Evolutionary conservation across 2,888 invertebrate genomes (phyloP), one percentile per base, ranked within the genome.

Genomic region (Sphinx pinastri): DNA sequence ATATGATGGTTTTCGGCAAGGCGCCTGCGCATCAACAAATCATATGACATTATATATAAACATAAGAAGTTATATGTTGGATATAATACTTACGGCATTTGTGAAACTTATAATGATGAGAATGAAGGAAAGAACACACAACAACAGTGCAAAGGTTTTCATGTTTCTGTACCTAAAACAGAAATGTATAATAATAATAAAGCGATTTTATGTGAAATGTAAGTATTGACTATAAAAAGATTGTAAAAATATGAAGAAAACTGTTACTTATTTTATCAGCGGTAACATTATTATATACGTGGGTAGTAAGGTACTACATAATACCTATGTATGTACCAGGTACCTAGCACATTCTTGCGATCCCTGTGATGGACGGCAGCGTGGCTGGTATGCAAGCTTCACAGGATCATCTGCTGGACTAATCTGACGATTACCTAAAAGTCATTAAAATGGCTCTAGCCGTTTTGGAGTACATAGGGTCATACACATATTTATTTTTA

Each of bases 1-100:
- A 68, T 73, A 71, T 31, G 71, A 71, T 63, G 74, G 69, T 73
- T 79, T 81, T 75, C 76, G 76, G 76, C 78, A 77, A 51, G 78
- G 80, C 31, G 73, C 77, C 81, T 81, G 75, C 69, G 79, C 73
- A 77, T 74, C 72, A 75, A 79, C 49, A 63, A 78, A 75, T 66
- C 25, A 67, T 51, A 16, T 49, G 52, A 70, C 69, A 71, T 19
- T 19, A 49, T 38, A 47, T 12, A 19, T 2, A 63, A 12, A 5
- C 2, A 63, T 63, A 13, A 13, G 1, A 63, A 49, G 10, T 10
- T n/a, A 31, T 70, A 10, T 67, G 19, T 59, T 58, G 67, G 68
- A 54, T 57, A 16, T 66, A 55, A 13, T 76, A 87, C 88, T 88
- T 81, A 88, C 88, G 73, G 87, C 85, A 69, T 81, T 77, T 51